Evolutionary conservation across 2,888 invertebrate species (phyloP).

Genomic region (Diplolepis rosae): DNA sequence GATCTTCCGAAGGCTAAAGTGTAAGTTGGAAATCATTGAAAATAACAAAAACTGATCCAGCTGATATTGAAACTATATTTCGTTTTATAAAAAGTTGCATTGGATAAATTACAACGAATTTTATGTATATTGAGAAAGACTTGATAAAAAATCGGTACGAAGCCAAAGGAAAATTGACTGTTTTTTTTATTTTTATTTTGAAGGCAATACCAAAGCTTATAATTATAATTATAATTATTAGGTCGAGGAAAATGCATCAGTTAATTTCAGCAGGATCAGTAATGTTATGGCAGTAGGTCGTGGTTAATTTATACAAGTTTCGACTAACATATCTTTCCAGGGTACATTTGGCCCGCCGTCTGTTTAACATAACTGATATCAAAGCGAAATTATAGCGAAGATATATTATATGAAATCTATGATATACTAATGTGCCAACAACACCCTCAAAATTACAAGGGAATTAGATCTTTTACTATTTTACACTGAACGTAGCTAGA

Average conservation of each 20-base stretch:
- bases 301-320: constrained; percentile 57
- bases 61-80: neutral
- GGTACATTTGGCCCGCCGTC: constrained; percentile 61
- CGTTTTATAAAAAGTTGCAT: neutral
- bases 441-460: constrained; percentile 57
- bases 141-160: constrained; percentile 58
- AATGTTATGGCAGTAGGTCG: constrained; percentile 52
- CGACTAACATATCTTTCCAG: constrained; percentile 69
- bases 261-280: constrained; percentile 48
- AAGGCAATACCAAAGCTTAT: constrained; percentile 60
- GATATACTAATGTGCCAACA: constrained; percentile 69
- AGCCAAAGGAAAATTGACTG: constrained; percentile 69
- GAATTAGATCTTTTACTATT: constrained; percentile 60
- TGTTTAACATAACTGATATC: constrained; percentile 46
- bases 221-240: constrained; percentile 37
- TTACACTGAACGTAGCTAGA: constrained; percentile 46
- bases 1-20: constrained; percentile 43
- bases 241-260: constrained; percentile 28
- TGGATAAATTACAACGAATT: constrained; percentile 8
- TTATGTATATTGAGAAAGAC: neutral
- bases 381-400: constrained; percentile 44
- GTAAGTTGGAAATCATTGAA: constrained; percentile 33
- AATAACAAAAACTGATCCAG: constrained; percentile 56
- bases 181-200: constrained; percentile 54
- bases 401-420: constrained; percentile 47